phyloP scores from a whole-genome alignment of 1,140 invertebrate genomes.

The Ladona fulva region DNA sequence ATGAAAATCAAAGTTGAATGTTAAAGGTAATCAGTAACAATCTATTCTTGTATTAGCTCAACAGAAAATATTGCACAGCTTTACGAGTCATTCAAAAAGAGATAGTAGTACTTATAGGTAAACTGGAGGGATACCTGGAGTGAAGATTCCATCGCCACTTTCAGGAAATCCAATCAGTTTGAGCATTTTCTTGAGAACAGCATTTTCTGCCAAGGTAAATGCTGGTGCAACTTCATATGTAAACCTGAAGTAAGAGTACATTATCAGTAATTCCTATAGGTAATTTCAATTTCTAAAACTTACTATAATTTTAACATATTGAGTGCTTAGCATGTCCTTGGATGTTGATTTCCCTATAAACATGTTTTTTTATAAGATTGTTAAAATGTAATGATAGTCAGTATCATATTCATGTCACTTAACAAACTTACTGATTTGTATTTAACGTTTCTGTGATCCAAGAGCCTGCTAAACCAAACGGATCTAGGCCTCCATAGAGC shows the following conservation, averaged over 20 bases:
- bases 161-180: slow-evolving; percentile 54
- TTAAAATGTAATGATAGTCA: slow-evolving; percentile 12
- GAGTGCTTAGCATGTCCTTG: no score
- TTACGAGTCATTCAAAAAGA: no score
- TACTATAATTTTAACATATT: neutral
- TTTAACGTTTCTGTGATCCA: slow-evolving; percentile 68
- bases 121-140: slow-evolving; percentile 37
- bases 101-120: no score
- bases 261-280: slow-evolving; percentile 16
- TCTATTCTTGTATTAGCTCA: no score
- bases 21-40: no score
- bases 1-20: no score
- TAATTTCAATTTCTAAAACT: neutral
- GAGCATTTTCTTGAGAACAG: slow-evolving; percentile 50
- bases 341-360: no score
- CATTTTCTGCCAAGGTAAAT: slow-evolving; percentile 59
- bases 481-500: slow-evolving; percentile 61
- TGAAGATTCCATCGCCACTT: slow-evolving; percentile 60
- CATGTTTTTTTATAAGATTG: slow-evolving; percentile 14
- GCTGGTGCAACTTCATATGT: slow-evolving; percentile 71
- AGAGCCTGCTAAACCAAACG: slow-evolving; percentile 60
- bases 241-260: slow-evolving; percentile 43
- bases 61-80: no score
- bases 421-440: slow-evolving; percentile 56
- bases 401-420: neutral